Evolutionary conservation across 2,113 vertebrate species (phyloP).

Genomic region (Chrysochloris asiatica): DNA sequence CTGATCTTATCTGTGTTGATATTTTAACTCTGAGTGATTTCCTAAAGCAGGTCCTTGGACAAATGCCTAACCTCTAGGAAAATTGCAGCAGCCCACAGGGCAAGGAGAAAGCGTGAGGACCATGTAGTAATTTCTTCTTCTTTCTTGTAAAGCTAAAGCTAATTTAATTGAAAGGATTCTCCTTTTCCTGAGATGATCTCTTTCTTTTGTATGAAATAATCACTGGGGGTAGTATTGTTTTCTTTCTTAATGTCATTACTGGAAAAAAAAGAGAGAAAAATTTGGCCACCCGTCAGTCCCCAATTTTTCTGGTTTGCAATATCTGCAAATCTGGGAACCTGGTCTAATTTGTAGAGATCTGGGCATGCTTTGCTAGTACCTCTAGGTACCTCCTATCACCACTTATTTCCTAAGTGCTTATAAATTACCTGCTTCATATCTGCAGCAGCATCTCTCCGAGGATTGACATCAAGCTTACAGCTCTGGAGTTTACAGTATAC

Average conservation of each 20-base stretch:
- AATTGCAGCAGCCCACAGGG: background rate
- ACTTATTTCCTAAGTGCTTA: slow-evolving; percentile 67
- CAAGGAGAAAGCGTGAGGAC: slow-evolving; percentile 25
- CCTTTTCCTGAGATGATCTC: slow-evolving; percentile 30
- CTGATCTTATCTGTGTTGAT: slow-evolving; percentile 47
- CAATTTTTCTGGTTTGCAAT: slow-evolving; percentile 7
- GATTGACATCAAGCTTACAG: slow-evolving; percentile 69
- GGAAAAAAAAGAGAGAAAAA: slow-evolving; percentile 50
- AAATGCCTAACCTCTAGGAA: slow-evolving; percentile 47
- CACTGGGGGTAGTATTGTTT: slow-evolving; percentile 25
- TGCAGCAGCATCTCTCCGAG: slow-evolving; percentile 64
- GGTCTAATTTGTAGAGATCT: slow-evolving; percentile 58
- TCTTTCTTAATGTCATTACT: slow-evolving; percentile 53
- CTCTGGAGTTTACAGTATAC: slow-evolving; percentile 68
- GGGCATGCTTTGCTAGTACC: background rate
- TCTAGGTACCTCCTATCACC: slow-evolving; percentile 47
- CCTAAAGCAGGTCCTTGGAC: slow-evolving; percentile 57
- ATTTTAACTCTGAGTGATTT: slow-evolving; percentile 57
- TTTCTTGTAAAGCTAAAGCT: slow-evolving; percentile 48
- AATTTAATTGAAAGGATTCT: slow-evolving; percentile 1
- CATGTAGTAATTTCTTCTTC: background rate
- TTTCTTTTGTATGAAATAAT: slow-evolving; percentile 50
- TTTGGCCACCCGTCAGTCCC: background rate
- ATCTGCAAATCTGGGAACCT: slow-evolving; percentile 35
- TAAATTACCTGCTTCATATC: slow-evolving; percentile 75